Evolutionary conservation across 2,797 vertebrate species (phyloP), one percentile per base, ranked within the genome.

Genomic region (Pipistrellus nathusii): DNA sequence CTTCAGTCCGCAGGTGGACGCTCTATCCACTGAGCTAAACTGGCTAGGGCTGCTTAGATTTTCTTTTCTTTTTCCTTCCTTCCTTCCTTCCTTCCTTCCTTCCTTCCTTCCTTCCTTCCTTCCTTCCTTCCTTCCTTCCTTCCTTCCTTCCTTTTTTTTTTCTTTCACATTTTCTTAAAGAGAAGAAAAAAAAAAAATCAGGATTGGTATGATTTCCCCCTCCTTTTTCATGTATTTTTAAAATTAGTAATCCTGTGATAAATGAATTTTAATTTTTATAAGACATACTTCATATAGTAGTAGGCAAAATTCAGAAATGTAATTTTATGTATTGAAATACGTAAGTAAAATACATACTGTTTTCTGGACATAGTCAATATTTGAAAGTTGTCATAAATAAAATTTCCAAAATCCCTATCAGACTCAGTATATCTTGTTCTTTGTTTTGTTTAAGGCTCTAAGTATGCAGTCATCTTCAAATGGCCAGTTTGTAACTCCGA

Each of bases 381-480:
- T 78, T 62, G 18, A 82, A 11, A 93, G 5, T 82, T 32, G 4
- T 95, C 18, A 85, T 0, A 78, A 85, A 44, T 84, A 72, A 75
- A 75, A 76, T 32, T 89, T 90, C 15, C 55, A 76, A 92, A 80
- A 32, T 76, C 4, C n/a, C 0, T 41, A 0, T 88, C 14, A 88
- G 82, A 14, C 64, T 78, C 27, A 71, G 20, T 93, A 1, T 94
- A 11, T 90, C 91, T 78, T 95, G 6, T 95, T 90, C 13, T 98
- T 88, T 98, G 96, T 98, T 98, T 88, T 98, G 96, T 98, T 98
- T 89, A 98, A 99, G 99, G 99, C 98, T 89, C 98, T 99, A 27
- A 98, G 99, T 94, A 98, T 99, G 95, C 99, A 99, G 94, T 98
- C 99, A 62, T 98, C 98, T 97, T 96, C 99, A 96, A 99, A 99